Conservation (phyloP, 2,113 vertebrate genomes). For the Menura novaehollandiae region DNA sequence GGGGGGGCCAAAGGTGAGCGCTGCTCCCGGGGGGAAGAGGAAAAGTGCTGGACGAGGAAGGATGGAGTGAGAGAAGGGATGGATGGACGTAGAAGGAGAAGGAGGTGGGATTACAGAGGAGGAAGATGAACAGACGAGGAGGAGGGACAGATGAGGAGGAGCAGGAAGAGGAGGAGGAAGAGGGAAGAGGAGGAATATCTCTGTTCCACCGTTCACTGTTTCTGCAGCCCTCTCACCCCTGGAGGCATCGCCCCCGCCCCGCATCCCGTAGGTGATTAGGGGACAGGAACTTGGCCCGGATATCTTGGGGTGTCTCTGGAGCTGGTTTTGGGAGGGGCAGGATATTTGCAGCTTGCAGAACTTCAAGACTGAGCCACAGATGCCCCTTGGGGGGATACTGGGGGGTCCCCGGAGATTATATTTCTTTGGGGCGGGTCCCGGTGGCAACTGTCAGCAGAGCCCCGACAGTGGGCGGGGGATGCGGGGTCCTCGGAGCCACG, state of each 20-base stretch:
- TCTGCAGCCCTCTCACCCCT: background rate
- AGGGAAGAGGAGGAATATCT: background rate
- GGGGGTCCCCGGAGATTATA: background rate
- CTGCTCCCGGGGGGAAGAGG: too few relatives aligned
- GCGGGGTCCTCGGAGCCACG: background rate
- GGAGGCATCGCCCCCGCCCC: background rate
- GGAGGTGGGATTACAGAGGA: background rate
- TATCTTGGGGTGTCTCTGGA: background rate
- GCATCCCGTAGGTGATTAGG: background rate
- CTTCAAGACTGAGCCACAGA: background rate
- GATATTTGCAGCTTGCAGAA: background rate
- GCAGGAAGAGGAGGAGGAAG: background rate
- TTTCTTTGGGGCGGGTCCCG: background rate
- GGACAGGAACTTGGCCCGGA: background rate
- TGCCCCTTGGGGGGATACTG: background rate
- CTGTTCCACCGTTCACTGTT: background rate
- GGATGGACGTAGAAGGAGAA: too few relatives aligned
- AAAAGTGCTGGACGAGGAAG: too few relatives aligned
- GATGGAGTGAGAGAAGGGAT: too few relatives aligned
- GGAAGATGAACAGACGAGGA: background rate
- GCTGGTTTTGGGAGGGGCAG: background rate
- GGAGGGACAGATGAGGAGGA: background rate
- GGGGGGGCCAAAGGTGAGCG: too few relatives aligned
- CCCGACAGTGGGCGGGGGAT: background rate
- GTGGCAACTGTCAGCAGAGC: background rate